phyloP scores from a whole-genome alignment of 2,888 invertebrate species.

The Sarcophaga carnaria region DNA sequence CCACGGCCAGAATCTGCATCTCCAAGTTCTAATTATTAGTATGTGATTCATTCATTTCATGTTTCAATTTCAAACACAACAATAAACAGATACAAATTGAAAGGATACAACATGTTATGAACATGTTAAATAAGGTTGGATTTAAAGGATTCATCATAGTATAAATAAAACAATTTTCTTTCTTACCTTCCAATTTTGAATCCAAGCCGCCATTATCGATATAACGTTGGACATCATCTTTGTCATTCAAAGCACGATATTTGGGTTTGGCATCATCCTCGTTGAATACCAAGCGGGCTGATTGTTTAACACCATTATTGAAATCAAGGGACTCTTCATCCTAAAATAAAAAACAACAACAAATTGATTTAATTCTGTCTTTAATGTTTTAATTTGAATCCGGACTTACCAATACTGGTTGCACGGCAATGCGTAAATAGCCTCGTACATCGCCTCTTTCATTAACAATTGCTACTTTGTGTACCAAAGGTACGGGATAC shows the following conservation, averaged over 20 bases:
- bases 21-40: slow-evolving; percentile 85
- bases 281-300: slow-evolving; percentile 96
- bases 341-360: slow-evolving; percentile 59
- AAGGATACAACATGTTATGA: slow-evolving; percentile 29
- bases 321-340: slow-evolving; percentile 90
- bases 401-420: slow-evolving; percentile 91
- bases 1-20: slow-evolving; percentile 93
- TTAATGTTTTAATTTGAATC: neutral
- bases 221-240: slow-evolving; percentile 86
- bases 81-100: slow-evolving; percentile 31
- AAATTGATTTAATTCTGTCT: too few species aligned
- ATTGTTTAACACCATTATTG: slow-evolving; percentile 95
- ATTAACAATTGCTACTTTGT: slow-evolving; percentile 97
- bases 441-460: slow-evolving; percentile 99
- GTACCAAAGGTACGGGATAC: slow-evolving; percentile 97
- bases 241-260: slow-evolving; percentile 83
- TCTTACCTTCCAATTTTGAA: slow-evolving; percentile 86
- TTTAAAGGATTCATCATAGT: neutral
- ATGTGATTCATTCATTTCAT: slow-evolving; percentile 22
- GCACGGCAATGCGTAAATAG: slow-evolving; percentile 97
- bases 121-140: slow-evolving; percentile 12
- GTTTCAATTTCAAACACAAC: slow-evolving; percentile 33
- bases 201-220: slow-evolving; percentile 85
- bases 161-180: neutral
- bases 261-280: slow-evolving; percentile 86